Evolutionary conservation across 1,140 invertebrate genomes (phyloP).

Genomic region (Akabosia matsudoensis): DNA sequence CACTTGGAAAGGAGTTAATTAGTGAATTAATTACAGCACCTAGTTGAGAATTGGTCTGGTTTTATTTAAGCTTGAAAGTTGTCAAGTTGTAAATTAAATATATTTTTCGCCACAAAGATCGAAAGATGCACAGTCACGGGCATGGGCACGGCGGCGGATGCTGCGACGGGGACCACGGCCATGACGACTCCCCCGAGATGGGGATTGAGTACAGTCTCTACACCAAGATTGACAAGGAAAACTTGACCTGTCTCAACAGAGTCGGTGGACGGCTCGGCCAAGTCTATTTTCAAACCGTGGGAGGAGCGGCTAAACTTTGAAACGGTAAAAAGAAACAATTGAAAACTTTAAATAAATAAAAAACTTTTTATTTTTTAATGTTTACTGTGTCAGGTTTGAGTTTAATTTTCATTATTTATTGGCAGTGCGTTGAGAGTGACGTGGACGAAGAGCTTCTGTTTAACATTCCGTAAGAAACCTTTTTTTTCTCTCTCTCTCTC

Average conservation of each 20-base stretch:
- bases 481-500: no score
- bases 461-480: conserved; percentile 88
- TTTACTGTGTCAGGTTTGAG: no score
- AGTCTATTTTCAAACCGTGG: conserved; percentile 87
- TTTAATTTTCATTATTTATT: conserved; percentile 25
- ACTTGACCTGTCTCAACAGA: conserved; percentile 88
- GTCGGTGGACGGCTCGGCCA: conserved; percentile 74
- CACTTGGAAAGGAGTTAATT: no score
- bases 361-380: no score
- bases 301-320: conserved; percentile 73
- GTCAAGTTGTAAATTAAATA: no score
- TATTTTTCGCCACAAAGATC: no score
- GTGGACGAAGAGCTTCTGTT: conserved; percentile 89
- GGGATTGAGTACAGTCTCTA: conserved; percentile 84
- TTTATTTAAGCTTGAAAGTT: no score
- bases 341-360: no score
- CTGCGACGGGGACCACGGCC: conserved; percentile 52
- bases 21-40: no score
- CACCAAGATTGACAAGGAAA: conserved; percentile 83
- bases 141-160: conserved; percentile 50
- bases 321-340: no score
- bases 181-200: conserved; percentile 65
- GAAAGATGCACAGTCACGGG: conserved; percentile 26
- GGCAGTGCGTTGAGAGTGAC: conserved; percentile 90
- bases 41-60: no score